A percentile compares a stretch with the other conserved stretches of the same genome.
Evolutionary conservation across 1,140 invertebrate genomes (phyloP).

Genomic region (Sogatella furcifera): DNA sequence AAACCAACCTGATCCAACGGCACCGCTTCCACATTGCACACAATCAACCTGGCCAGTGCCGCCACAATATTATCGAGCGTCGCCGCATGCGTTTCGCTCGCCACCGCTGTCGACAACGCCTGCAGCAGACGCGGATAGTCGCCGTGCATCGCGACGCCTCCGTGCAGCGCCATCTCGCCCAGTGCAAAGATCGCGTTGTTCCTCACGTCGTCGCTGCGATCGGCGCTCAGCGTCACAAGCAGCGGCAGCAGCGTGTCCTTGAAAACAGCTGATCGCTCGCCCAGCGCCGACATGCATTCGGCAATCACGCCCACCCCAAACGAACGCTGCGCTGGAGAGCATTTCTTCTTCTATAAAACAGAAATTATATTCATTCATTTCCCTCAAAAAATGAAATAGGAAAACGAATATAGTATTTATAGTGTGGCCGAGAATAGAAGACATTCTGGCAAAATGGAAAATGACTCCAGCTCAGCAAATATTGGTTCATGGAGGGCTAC

Average conservation of each 20-base stretch:
- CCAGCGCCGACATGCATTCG: slow-evolving; percentile 54
- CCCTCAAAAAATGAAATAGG: too few species aligned
- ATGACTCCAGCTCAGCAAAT: too few species aligned
- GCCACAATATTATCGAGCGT: slow-evolving; percentile 69
- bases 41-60: slow-evolving; percentile 59
- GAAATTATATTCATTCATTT: too few species aligned
- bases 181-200: slow-evolving; percentile 68
- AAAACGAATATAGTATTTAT: too few species aligned
- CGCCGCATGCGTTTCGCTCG: slow-evolving; percentile 45
- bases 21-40: slow-evolving; percentile 46
- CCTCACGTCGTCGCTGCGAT: slow-evolving; percentile 55
- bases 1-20: slow-evolving; percentile 49
- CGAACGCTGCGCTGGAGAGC: slow-evolving; percentile 49
- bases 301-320: slow-evolving; percentile 58
- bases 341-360: slow-evolving; percentile 41
- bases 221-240: slow-evolving; percentile 45
- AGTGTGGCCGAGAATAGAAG: too few species aligned
- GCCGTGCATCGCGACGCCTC: slow-evolving; percentile 39
- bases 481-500: too few species aligned
- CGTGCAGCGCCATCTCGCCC: slow-evolving; percentile 55
- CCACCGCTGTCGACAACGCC: slow-evolving; percentile 48
- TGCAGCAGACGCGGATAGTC: slow-evolving; percentile 49
- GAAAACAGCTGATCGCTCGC: slow-evolving; percentile 41
- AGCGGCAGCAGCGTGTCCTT: slow-evolving; percentile 47
- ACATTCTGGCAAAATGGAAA: too few species aligned